Evolutionary conservation across 2,113 vertebrate species (phyloP), one percentile per base, ranked within the genome.

Genomic region (Bubo scandiacus): DNA sequence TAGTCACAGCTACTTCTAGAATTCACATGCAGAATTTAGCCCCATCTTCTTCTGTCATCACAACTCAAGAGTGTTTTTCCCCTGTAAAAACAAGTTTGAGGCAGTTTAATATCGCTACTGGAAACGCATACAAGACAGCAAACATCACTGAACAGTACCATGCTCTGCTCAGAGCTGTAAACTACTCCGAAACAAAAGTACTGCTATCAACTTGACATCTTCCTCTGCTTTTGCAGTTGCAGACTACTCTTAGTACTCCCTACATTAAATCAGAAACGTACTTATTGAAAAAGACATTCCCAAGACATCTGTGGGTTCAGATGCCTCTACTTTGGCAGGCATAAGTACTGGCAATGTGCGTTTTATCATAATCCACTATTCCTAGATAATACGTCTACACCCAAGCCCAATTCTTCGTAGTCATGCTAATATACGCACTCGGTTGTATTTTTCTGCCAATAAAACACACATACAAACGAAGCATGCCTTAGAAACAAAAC

Each of bases 51-150:
- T 96, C 88, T 43, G 88, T 42, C 73, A 65, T 68, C 72, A 42
- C 78, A 95, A 84, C 45, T 52, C 52, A 78, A 81, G 63, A 68
- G 47, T 15, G 17, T 10, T 95, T 67, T 36, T 54, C 25, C 61
- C 84, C 94, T 94, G 89, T 38, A 81, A 94, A 95, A 93, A 81
- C 49, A 93, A 94, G 55, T 96, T 81, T 59, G n/a, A 94, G 9
- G 65, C 52, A 75, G 49, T 87, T 95, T 86, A 96, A 79, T 91
- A 90, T 42, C 29, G 54, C 57, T 79, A 68, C 32, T 0, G 2
- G n/a, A 63, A 85, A 90, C 40, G 62, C 32, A 75, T 3, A 30
- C 8, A 58, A 62, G 27, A 71, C 73, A 88, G 5, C 32, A 78
- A 71, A 57, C 9, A 78, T 19, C 17, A 78, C 26, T 6, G 11